These are phyloP conservation scores for Axinella damicornis DNA, from an alignment of 37 sponge, comb jelly and placozoan species.

Conservation along the genomic window DNA sequence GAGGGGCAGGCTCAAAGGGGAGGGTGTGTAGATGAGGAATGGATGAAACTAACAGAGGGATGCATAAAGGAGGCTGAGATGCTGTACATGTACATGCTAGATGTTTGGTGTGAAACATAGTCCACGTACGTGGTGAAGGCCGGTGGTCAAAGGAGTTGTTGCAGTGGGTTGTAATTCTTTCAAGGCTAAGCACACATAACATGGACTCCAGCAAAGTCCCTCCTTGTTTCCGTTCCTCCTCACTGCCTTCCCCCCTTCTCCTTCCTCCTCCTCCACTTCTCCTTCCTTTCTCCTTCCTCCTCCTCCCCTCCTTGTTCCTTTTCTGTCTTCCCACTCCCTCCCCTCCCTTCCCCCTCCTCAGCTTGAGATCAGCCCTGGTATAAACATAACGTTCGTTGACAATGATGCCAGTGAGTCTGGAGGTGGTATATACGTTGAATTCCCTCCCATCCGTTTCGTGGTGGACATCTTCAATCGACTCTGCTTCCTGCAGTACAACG, in stretches of 20 bases:
- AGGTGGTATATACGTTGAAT: conserved; percentile 83
- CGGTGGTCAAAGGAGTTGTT: too few relatives aligned
- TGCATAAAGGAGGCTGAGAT: too few relatives aligned
- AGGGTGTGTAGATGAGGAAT: too few relatives aligned
- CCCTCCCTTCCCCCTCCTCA: background rate
- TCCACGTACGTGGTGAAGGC: too few relatives aligned
- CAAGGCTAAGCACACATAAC: too few relatives aligned
- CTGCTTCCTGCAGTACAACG: conserved; percentile 81
- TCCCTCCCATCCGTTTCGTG: conserved; percentile 84
- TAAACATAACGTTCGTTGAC: conserved; percentile 50
- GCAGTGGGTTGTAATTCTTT: too few relatives aligned
- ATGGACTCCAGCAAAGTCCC: too few relatives aligned
- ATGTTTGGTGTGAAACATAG: too few relatives aligned
- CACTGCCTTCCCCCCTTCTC: background rate
- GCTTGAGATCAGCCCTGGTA: conserved; percentile 50
- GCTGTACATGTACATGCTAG: too few relatives aligned
- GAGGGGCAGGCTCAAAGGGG: too few relatives aligned
- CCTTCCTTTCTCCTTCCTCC: background rate
- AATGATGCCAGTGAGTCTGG: conserved; percentile 75
- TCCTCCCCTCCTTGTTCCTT: conserved; percentile 1
- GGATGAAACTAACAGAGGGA: too few relatives aligned
- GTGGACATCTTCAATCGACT: conserved; percentile 82
- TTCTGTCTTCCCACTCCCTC: background rate
- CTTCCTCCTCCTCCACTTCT: too few relatives aligned
- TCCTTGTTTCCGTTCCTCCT: background rate